Conservation (phyloP, 2,797 vertebrate species). For the Liparis tanakae region DNA sequence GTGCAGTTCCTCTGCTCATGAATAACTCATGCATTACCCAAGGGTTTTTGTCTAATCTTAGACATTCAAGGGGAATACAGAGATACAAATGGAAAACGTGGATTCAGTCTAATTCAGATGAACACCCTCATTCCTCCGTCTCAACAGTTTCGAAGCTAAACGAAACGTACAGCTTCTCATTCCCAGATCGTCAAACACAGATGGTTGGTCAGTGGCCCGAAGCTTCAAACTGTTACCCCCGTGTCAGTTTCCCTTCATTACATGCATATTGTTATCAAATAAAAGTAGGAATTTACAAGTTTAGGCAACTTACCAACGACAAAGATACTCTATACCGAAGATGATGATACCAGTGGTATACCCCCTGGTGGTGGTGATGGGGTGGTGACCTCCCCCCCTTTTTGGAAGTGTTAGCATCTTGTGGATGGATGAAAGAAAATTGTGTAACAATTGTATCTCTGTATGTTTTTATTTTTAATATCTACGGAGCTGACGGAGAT, state of each 20-base stretch:
- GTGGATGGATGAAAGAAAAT: neutral
- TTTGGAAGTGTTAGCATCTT: no score
- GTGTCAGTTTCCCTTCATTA: neutral
- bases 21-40: conserved; percentile 72
- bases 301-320: no score
- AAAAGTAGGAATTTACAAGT: neutral
- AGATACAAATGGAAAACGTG: conserved; percentile 58
- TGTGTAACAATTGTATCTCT: neutral
- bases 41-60: conserved; percentile 73
- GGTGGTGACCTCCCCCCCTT: no score
- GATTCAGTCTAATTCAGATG: conserved; percentile 59
- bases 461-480: neutral
- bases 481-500: neutral
- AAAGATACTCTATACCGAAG: no score
- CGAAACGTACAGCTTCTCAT: conserved; percentile 20
- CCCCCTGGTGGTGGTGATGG: no score
- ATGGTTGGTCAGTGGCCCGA: neutral
- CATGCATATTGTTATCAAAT: neutral
- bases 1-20: conserved; percentile 72
- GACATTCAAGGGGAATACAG: conserved; percentile 66
- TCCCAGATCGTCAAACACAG: neutral
- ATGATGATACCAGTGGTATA: no score
- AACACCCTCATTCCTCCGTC: conserved; percentile 27
- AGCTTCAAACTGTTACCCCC: neutral
- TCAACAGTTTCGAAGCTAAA: conserved; percentile 25